Evolutionary conservation across 2,797 vertebrate genomes (phyloP).

Genomic region (Phataginus tricuspis): DNA sequence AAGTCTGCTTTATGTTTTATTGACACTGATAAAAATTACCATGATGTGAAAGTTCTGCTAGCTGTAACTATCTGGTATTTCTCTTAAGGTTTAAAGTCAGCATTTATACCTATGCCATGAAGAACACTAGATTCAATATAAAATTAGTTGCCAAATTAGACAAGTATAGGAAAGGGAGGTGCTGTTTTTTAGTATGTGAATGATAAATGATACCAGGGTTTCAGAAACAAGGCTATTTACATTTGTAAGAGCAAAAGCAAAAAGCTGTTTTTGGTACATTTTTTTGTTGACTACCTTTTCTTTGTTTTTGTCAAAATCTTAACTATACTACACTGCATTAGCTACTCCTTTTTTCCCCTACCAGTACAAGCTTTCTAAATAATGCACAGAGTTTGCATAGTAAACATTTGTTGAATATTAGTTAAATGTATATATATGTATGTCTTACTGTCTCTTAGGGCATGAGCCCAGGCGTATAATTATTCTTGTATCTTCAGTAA

Average conservation of each 20-base stretch:
- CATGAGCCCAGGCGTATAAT: not conserved
- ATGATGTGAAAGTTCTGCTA: not conserved
- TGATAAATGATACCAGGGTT: not conserved
- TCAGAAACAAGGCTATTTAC: not conserved
- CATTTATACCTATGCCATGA: not conserved
- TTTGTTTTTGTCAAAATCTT: not conserved
- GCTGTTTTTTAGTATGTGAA: conserved; percentile 16
- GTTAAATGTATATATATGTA: not conserved
- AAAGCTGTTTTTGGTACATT: not conserved
- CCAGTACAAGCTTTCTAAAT: not conserved
- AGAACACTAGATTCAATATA: not conserved
- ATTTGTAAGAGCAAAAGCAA: conserved; percentile 35
- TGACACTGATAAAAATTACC: not conserved
- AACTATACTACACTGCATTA: not conserved
- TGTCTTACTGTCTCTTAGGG: not conserved
- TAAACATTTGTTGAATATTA: conserved; percentile 28
- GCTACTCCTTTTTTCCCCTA: not conserved
- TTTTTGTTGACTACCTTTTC: not conserved
- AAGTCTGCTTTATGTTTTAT: not conserved
- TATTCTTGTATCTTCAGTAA: not conserved
- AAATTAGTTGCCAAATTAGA: not conserved
- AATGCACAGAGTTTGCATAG: not conserved
- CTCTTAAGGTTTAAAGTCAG: not conserved
- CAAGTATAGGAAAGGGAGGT: not conserved
- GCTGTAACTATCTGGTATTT: not conserved